Conservation (phyloP, 1,140 invertebrate genomes). For the Apis cerana region DNA sequence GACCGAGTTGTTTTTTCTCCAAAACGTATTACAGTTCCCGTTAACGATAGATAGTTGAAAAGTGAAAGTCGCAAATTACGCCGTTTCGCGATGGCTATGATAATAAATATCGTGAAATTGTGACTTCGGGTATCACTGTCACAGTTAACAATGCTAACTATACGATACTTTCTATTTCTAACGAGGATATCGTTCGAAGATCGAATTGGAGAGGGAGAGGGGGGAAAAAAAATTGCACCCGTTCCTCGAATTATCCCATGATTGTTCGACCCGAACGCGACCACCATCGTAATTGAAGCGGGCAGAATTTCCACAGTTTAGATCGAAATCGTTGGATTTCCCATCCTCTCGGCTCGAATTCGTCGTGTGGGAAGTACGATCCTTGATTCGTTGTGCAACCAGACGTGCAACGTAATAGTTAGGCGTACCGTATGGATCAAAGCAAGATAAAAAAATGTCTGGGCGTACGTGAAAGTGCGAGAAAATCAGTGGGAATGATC, state of each 20-base stretch:
- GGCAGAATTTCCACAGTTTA: constrained; percentile 27
- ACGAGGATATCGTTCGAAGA: not conserved
- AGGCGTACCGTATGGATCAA: not conserved
- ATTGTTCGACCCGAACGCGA: constrained; percentile 31
- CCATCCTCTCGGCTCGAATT: constrained; percentile 39
- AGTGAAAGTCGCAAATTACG: not conserved
- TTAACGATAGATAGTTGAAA: not conserved
- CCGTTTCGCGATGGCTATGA: not conserved
- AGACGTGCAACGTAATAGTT: constrained; percentile 17
- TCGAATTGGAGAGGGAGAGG: not conserved
- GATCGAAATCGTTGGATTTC: constrained; percentile 46
- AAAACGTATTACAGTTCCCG: not conserved
- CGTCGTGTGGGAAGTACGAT: constrained; percentile 42
- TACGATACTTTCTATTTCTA: constrained; percentile 17
- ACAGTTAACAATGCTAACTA: not conserved
- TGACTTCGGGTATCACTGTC: not conserved
- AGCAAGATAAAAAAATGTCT: constrained; percentile 7
- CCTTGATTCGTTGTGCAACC: constrained; percentile 38
- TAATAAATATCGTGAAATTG: not conserved
- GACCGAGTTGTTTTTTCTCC: not conserved
- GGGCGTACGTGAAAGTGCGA: constrained; percentile 32
- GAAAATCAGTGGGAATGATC: constrained; percentile 51
- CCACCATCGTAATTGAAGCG: constrained; percentile 20
- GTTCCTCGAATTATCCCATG: constrained; percentile 32
- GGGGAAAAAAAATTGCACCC: not conserved